A percentile compares a stretch with the other conserved stretches of the same genome.
These are phyloP conservation scores for Catharus fuscescens DNA, from an alignment of 2,113 vertebrate species.

Conservation along the genomic window DNA sequence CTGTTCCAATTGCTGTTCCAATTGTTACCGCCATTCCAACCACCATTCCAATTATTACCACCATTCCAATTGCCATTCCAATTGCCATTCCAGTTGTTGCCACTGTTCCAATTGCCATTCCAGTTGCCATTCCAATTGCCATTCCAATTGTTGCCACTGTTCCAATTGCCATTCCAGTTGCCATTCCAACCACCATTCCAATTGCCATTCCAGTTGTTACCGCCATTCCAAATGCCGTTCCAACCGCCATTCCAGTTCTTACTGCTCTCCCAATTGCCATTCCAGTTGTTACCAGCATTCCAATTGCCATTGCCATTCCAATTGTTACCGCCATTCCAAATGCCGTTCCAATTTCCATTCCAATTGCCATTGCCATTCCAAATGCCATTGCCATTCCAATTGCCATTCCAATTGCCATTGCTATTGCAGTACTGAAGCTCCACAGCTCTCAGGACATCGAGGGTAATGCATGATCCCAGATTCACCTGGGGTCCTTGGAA, in stretches of 20 bases:
- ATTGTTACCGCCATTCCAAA: neutral
- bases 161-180: too few relatives aligned
- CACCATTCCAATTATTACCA: too few relatives aligned
- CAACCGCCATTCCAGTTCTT: too few relatives aligned
- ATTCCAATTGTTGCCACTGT: neutral
- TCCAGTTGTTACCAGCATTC: neutral
- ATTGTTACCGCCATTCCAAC: too few relatives aligned
- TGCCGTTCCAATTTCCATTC: neutral
- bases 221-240: neutral
- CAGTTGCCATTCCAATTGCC: too few relatives aligned
- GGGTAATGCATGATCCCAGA: neutral
- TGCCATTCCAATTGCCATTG: neutral
- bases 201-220: too few relatives aligned
- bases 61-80: too few relatives aligned
- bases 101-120: too few relatives aligned
- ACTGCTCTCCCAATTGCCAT: too few relatives aligned
- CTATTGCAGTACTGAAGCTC: neutral
- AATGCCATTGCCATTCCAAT: neutral
- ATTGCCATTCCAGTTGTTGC: too few relatives aligned
- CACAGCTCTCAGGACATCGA: neutral
- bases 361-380: neutral
- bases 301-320: neutral
- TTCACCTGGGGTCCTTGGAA: neutral
- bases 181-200: neutral
- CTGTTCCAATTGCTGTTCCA: neutral